These are phyloP conservation scores for Eriosoma lanigerum DNA, from an alignment of 1,140 invertebrate species.

Conservation along the genomic window DNA sequence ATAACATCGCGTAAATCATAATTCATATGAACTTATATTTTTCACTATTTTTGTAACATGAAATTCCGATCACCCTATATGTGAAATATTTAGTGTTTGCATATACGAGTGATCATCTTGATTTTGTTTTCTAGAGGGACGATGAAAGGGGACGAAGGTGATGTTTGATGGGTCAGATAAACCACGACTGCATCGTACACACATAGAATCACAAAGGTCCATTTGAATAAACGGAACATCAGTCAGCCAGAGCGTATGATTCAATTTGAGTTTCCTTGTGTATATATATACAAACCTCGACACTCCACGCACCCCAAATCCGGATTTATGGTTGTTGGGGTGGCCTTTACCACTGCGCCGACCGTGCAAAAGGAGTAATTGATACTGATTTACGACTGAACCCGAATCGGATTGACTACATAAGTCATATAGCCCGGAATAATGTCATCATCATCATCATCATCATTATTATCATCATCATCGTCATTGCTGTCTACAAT, in stretches of 20 bases:
- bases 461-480: neutral
- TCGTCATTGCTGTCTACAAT: neutral
- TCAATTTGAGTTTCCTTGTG: slow-evolving; percentile 48
- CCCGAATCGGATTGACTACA: slow-evolving; percentile 51
- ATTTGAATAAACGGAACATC: slow-evolving; percentile 52
- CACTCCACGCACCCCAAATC: slow-evolving; percentile 33
- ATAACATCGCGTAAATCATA: no score
- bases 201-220: slow-evolving; percentile 37
- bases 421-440: slow-evolving; percentile 45
- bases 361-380: slow-evolving; percentile 44
- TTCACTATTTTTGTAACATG: no score
- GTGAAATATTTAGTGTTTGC: neutral
- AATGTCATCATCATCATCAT: slow-evolving; percentile 31
- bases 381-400: slow-evolving; percentile 50
- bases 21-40: no score
- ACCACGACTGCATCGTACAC: slow-evolving; percentile 30
- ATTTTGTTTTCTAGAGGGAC: neutral
- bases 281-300: slow-evolving; percentile 16
- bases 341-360: neutral
- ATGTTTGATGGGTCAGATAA: slow-evolving; percentile 51
- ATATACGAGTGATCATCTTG: slow-evolving; percentile 12
- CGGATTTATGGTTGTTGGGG: slow-evolving; percentile 46
- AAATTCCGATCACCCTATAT: no score
- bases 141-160: slow-evolving; percentile 30
- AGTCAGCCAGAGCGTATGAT: slow-evolving; percentile 52